phyloP scores from a whole-genome alignment of 2,888 invertebrate species.

The Galerucella pusilla region DNA sequence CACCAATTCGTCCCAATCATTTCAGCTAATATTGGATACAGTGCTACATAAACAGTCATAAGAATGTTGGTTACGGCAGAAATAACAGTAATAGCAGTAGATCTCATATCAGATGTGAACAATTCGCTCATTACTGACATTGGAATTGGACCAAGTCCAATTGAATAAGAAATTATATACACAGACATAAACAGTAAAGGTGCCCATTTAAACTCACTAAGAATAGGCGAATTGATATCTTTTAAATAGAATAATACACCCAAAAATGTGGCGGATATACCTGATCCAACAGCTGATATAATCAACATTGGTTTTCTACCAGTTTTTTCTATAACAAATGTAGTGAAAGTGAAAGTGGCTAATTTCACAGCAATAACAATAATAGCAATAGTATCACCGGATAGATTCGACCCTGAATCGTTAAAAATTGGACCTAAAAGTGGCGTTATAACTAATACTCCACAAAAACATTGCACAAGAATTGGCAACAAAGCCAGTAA shows the following conservation, averaged over 20 bases:
- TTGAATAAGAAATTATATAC: conserved; percentile 14
- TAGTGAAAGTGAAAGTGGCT: background rate
- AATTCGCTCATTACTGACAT: conserved; percentile 22
- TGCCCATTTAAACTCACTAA: background rate
- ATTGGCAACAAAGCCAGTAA: conserved; percentile 19
- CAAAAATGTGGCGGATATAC: conserved; percentile 12
- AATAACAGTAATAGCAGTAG: conserved; percentile 24
- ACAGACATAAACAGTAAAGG: background rate
- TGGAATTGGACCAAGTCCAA: conserved; percentile 30
- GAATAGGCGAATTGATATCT: background rate
- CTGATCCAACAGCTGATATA: conserved; percentile 10
- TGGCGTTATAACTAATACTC: conserved; percentile 23
- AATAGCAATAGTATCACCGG: conserved; percentile 28
- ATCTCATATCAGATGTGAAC: conserved; percentile 28
- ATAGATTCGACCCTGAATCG: conserved; percentile 13
- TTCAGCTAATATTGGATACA: conserved; percentile 20
- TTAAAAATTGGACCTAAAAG: conserved; percentile 34
- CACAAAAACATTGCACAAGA: conserved; percentile 16
- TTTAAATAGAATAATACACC: conserved; percentile 20
- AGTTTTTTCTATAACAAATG: conserved; percentile 5
- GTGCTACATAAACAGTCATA: background rate
- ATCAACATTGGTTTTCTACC: conserved; percentile 16
- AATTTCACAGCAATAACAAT: conserved; percentile 18
- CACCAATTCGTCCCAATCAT: conserved; percentile 28
- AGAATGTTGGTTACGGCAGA: background rate